phyloP scores from a whole-genome alignment of 2,888 invertebrate species.

The Epiblema foenella region DNA sequence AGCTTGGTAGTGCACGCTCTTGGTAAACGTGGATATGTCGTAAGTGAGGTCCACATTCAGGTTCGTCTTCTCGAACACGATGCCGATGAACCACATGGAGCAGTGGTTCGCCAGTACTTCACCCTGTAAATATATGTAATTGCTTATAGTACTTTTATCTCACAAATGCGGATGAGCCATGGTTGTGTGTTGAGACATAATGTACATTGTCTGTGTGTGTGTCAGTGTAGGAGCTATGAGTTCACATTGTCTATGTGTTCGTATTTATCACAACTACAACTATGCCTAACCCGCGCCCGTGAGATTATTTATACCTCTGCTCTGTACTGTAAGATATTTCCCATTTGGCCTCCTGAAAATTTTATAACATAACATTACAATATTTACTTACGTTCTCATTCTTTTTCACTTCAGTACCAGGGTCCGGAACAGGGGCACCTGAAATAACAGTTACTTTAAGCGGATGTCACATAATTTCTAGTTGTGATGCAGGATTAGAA shows the following conservation, averaged over 20 bases:
- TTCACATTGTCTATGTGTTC: too few species aligned
- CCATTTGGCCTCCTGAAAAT: too few species aligned
- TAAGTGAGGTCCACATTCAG: constrained; percentile 96
- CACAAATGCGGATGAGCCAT: too few species aligned
- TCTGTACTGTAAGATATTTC: too few species aligned
- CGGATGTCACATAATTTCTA: neutral
- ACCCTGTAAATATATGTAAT: constrained; percentile 66
- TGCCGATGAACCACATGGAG: constrained; percentile 99
- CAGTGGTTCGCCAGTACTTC: constrained; percentile 84
- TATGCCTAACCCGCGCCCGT: too few species aligned
- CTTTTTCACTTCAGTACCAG: constrained; percentile 67
- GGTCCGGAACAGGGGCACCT: constrained; percentile 66
- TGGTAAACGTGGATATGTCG: constrained; percentile 96
- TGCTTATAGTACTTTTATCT: too few species aligned
- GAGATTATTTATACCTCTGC: neutral
- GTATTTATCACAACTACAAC: too few species aligned
- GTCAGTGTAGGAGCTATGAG: too few species aligned
- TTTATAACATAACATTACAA: constrained; percentile 46
- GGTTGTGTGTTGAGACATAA: too few species aligned
- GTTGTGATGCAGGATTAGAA: neutral
- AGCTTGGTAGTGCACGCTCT: constrained; percentile 92
- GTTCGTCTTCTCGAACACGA: constrained; percentile 95
- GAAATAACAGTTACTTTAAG: constrained; percentile 41
- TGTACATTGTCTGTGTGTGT: too few species aligned
- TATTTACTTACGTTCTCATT: constrained; percentile 70